phyloP scores from a whole-genome alignment of 2,797 vertebrate species.

The Ceryle rudis region DNA sequence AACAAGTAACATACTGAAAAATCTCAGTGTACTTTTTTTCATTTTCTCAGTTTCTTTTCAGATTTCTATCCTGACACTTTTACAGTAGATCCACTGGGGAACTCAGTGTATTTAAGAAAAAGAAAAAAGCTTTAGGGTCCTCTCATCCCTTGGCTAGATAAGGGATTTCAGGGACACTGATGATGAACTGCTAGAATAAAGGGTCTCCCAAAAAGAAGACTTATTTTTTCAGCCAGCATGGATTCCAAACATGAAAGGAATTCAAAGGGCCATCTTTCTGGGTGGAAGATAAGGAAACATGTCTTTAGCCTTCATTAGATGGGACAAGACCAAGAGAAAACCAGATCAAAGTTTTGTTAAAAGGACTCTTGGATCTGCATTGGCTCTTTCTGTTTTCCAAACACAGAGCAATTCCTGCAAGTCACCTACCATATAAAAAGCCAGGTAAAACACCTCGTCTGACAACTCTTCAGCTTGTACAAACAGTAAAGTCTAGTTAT shows the following conservation, averaged over 20 bases:
- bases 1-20: neutral
- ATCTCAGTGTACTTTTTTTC: neutral
- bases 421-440: neutral
- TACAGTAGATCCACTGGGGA: neutral
- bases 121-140: neutral
- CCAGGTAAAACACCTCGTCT: neutral
- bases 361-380: neutral
- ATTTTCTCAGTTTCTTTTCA: slow-evolving; percentile 19
- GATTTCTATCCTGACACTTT: neutral
- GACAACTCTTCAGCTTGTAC: neutral
- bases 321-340: neutral
- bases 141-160: neutral
- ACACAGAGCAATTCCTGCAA: neutral
- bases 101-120: neutral
- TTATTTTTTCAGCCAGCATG: neutral
- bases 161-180: neutral
- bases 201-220: neutral
- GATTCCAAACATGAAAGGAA: neutral
- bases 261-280: neutral
- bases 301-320: neutral
- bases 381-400: neutral
- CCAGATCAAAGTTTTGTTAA: neutral
- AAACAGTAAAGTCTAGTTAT: neutral
- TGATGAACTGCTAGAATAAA: neutral
- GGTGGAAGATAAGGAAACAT: neutral